Percentiles rank a stretch among this genome's conserved stretches.
Evolutionary conservation across 2,888 invertebrate genomes (phyloP).

Genomic region (Iselma pallidipennis): DNA sequence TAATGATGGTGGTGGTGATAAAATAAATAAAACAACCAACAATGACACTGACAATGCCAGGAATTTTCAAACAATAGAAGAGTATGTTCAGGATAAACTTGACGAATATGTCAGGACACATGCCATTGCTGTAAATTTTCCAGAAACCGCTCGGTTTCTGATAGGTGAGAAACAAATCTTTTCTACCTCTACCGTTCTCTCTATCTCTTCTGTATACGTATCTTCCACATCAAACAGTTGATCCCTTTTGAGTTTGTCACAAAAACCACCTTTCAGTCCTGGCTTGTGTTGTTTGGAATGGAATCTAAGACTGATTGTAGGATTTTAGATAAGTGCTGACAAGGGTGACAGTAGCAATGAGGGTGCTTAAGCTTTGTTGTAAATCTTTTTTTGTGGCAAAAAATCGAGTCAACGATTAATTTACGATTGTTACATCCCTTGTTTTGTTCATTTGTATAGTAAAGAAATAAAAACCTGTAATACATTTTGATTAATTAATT

Average conservation of each 20-base stretch:
- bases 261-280: not conserved
- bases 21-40: conserved; percentile 29
- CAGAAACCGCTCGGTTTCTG: conserved; percentile 67
- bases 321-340: not conserved
- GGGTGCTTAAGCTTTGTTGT: not conserved
- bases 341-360: not conserved
- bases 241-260: not conserved
- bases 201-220: too few relatives aligned
- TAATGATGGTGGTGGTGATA: conserved; percentile 23
- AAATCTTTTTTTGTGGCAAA: not conserved
- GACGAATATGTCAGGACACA: conserved; percentile 64
- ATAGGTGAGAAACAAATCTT: conserved; percentile 23
- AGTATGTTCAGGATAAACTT: conserved; percentile 63
- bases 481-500: too few relatives aligned
- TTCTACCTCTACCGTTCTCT: too few relatives aligned
- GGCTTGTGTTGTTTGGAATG: too few relatives aligned
- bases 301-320: not conserved
- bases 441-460: too few relatives aligned
- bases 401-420: not conserved
- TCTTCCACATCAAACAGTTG: too few relatives aligned
- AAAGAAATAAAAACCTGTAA: too few relatives aligned
- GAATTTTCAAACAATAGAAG: conserved; percentile 57
- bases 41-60: conserved; percentile 42
- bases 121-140: conserved; percentile 67
- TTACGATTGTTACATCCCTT: not conserved